phyloP scores from a whole-genome alignment of 2,113 vertebrate species.

The Corythaeola cristata region DNA sequence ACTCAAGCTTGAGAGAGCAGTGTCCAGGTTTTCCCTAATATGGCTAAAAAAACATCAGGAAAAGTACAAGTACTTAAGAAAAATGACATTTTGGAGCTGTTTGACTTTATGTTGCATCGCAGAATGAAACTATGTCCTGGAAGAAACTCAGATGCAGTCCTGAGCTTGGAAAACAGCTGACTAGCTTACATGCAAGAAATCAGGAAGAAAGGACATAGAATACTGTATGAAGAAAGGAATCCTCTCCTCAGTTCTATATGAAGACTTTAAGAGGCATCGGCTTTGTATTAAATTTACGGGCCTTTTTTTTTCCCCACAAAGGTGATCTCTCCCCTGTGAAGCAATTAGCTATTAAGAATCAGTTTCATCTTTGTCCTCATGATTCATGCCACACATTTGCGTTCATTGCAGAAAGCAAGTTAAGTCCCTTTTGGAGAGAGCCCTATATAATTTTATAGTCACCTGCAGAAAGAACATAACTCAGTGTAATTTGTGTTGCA shows the following conservation, averaged over 20 bases:
- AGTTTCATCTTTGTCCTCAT: constrained; percentile 20
- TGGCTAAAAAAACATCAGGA: neutral
- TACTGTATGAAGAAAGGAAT: neutral
- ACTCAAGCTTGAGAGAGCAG: neutral
- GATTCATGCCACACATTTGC: constrained; percentile 26
- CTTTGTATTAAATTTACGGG: constrained; percentile 3
- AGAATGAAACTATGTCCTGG: neutral
- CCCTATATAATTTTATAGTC: constrained; percentile 52
- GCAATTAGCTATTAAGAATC: constrained; percentile 36
- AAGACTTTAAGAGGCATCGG: neutral
- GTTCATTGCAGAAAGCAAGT: constrained; percentile 32
- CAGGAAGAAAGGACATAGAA: neutral
- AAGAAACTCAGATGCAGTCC: neutral
- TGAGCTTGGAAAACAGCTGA: neutral
- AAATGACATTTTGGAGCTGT: neutral
- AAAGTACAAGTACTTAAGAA: neutral
- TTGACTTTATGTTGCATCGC: neutral
- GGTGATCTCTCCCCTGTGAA: constrained; percentile 22
- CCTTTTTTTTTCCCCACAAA: neutral
- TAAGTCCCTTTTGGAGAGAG: constrained; percentile 8
- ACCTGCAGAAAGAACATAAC: constrained; percentile 28
- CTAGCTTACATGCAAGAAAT: neutral
- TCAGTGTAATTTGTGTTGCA: constrained; percentile 39
- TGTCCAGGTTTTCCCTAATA: neutral
- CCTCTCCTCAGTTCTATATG: neutral